Percentiles rank a stretch among this genome's conserved stretches.
Conservation (phyloP, 2,113 vertebrate genomes). For the Melierax canorus region DNA sequence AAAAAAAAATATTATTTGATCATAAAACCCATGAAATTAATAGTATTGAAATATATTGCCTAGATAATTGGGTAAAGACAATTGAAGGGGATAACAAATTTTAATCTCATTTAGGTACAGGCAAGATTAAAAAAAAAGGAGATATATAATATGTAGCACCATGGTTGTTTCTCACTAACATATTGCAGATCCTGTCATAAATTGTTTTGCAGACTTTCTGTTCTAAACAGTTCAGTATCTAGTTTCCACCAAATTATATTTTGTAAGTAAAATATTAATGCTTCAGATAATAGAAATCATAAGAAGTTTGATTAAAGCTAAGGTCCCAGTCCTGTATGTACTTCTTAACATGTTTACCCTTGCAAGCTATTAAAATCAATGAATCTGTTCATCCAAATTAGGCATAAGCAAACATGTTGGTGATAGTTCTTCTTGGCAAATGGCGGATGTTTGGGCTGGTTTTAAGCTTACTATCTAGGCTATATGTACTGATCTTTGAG, state of each 20-base stretch:
- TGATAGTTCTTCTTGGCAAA: neutral
- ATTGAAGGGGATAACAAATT: neutral
- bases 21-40: neutral
- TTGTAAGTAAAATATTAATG: neutral
- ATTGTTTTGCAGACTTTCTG: neutral
- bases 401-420: neutral
- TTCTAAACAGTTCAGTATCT: neutral
- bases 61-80: neutral
- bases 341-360: neutral
- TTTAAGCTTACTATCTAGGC: neutral
- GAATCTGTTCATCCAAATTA: neutral
- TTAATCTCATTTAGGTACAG: neutral
- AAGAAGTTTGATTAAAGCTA: neutral
- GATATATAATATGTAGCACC: neutral
- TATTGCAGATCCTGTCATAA: neutral
- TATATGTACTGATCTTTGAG: neutral
- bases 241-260: neutral
- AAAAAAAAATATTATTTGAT: neutral
- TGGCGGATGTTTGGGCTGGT: neutral
- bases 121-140: neutral
- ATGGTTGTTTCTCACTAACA: neutral
- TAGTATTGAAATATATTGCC: neutral
- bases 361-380: neutral
- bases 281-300: neutral
- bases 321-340: neutral